Evolutionary conservation across 2,888 invertebrate species (phyloP).

Genomic region (Artemia sinica): DNA sequence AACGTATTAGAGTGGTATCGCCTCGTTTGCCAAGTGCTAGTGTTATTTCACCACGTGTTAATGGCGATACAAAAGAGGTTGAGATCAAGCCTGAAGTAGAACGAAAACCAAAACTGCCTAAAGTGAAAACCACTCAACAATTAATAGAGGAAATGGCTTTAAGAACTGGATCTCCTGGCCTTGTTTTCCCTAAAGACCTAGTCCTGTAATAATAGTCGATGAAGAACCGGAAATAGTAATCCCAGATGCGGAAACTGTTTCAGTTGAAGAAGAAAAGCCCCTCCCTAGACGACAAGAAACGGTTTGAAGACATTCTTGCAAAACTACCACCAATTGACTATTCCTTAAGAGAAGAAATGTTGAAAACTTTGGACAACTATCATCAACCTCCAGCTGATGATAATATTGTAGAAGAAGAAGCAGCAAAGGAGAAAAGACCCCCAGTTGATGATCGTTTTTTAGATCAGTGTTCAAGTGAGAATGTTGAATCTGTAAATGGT

Average conservation of each 20-base stretch:
- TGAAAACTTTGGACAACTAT: constrained; percentile 25
- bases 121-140: constrained; percentile 58
- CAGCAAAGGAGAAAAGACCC: constrained; percentile 18
- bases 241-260: constrained; percentile 45
- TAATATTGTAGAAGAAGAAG: constrained; percentile 10
- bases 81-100: constrained; percentile 21
- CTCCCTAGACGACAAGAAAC: constrained; percentile 29
- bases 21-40: constrained; percentile 22
- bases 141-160: constrained; percentile 48
- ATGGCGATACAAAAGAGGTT: constrained; percentile 22
- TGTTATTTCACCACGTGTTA: constrained; percentile 22
- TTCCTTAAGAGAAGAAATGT: constrained; percentile 35
- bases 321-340: constrained; percentile 48
- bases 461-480: constrained; percentile 30
- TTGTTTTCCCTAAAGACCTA: constrained; percentile 20
- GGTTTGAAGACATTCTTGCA: constrained; percentile 44
- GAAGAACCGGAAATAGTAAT: constrained; percentile 46
- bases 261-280: constrained; percentile 32
- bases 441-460: constrained; percentile 28
- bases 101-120: constrained; percentile 12
- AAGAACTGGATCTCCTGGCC: constrained; percentile 19
- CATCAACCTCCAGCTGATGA: constrained; percentile 17
- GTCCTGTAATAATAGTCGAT: constrained; percentile 30
- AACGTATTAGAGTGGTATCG: constrained; percentile 12
- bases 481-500: constrained; percentile 36